Evolutionary conservation across 2,797 vertebrate genomes (phyloP).

Genomic region (Cetoscarus ocellatus): DNA sequence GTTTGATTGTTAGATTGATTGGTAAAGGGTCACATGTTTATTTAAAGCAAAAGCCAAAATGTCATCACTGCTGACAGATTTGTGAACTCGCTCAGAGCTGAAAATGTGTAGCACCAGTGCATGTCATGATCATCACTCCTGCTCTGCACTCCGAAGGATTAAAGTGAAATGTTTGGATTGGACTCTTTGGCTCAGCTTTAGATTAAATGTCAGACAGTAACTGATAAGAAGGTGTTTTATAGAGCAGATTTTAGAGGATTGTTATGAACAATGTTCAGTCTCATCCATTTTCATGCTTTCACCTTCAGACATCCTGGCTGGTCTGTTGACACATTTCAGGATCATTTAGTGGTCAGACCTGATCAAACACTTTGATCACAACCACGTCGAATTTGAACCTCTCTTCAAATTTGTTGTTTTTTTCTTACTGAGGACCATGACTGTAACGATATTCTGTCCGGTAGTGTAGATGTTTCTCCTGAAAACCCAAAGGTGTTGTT

Average conservation of each 20-base stretch:
- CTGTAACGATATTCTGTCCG: slow-evolving; percentile 20
- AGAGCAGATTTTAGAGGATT: neutral
- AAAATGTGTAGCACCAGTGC: slow-evolving; percentile 42
- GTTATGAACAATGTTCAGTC: neutral
- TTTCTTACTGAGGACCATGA: slow-evolving; percentile 38
- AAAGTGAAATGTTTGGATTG: neutral
- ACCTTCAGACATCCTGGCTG: slow-evolving; percentile 65
- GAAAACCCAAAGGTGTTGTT: slow-evolving; percentile 11
- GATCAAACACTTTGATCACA: slow-evolving; percentile 35
- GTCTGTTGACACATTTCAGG: slow-evolving; percentile 42
- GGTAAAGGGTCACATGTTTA: neutral
- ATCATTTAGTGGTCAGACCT: slow-evolving; percentile 30
- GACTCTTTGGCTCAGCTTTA: neutral
- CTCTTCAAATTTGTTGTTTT: slow-evolving; percentile 61
- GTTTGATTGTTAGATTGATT: neutral
- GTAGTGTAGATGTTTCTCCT: slow-evolving; percentile 20
- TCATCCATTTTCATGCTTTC: slow-evolving; percentile 63
- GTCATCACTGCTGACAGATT: slow-evolving; percentile 65
- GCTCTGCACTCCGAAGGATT: neutral
- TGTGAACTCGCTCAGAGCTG: slow-evolving; percentile 51
- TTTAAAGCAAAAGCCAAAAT: slow-evolving; percentile 12
- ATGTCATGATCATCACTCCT: slow-evolving; percentile 39
- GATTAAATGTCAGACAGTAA: neutral
- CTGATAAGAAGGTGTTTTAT: neutral
- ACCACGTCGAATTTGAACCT: slow-evolving; percentile 55